Evolutionary conservation across 2,797 vertebrate species (phyloP), one percentile per base, ranked within the genome.

Genomic region (Microctenopoma lineatum): DNA sequence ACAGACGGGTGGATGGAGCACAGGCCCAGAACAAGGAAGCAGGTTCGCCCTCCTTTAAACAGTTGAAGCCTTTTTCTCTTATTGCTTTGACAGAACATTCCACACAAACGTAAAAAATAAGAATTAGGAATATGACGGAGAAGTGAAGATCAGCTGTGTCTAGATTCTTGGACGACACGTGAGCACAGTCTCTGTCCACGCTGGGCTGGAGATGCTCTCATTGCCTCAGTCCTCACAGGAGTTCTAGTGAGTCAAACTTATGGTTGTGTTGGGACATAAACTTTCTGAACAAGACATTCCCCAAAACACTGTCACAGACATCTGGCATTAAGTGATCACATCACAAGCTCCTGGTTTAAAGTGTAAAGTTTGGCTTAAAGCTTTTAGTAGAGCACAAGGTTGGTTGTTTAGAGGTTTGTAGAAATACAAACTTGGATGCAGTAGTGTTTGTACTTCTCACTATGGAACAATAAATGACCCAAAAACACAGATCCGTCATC

Each of bases 161-260:
- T n/a, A 5, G 41, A 65, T 59, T 75, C 21, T 47, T 47, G 25
- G 52, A 63, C 63, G 74, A 70, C 83, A 54, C 62, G 66, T 72
- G 53, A 69, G 68, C 68, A 82, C 73, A 76, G 41, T 59, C 14
- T 70, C 14, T 70, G 58, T 60, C 66, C 62, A 67, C 36, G 12
- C 6, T 18, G 38, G 64, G 7, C n/a, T 2, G 0, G 13, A 7
- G 42, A 44, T 16, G 21, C 36, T 61, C 26, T 13, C 26, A 51
- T 32, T 32, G 39, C 21, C 38, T 25, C 36, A 41, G 55, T 7
- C 34, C n/a, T 16, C 50, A 32, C 36, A 32, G 0, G 15, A 42
- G 25, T 47, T 64, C 0, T 42, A 18, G 15, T 7, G 0, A 7
- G 15, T 51, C 7, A 44, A 9, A 25, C 5, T 38, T 5, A 26